Conservation (phyloP, 2,888 invertebrate genomes). For the Anthrax anthrax region DNA sequence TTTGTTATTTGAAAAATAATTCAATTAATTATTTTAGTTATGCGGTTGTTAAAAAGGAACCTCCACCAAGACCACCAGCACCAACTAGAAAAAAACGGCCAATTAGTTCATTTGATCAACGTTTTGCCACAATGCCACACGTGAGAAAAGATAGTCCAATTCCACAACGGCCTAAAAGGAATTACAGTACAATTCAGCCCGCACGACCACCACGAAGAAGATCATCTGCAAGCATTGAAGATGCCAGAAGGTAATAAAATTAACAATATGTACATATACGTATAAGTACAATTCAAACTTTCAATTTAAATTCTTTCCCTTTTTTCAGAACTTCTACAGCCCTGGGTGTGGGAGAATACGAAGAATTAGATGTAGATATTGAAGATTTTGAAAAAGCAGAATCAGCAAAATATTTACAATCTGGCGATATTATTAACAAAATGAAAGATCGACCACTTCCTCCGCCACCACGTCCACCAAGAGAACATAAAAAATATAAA, state of each 20-base stretch:
- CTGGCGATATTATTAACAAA: constrained; percentile 61
- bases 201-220: constrained; percentile 46
- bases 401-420: constrained; percentile 47
- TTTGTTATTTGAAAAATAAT: no score
- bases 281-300: not conserved
- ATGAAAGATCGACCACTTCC: constrained; percentile 78
- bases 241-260: not conserved
- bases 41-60: constrained; percentile 59
- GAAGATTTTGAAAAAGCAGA: constrained; percentile 19
- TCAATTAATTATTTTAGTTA: constrained; percentile 40
- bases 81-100: constrained; percentile 44
- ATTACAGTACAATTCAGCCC: constrained; percentile 46
- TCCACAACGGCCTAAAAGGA: constrained; percentile 44
- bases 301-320: no score
- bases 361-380: constrained; percentile 32
- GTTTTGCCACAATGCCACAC: constrained; percentile 56
- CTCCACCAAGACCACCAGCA: constrained; percentile 44
- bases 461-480: constrained; percentile 71
- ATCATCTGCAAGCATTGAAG: constrained; percentile 31
- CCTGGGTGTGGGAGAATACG: constrained; percentile 34
- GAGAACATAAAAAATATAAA: constrained; percentile 40
- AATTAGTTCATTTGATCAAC: constrained; percentile 42
- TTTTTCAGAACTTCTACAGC: constrained; percentile 9
- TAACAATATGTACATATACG: no score
- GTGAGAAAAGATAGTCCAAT: constrained; percentile 31